phyloP scores from a whole-genome alignment of 2,797 vertebrate species.

The Acrossocheilus wenchowensis region DNA sequence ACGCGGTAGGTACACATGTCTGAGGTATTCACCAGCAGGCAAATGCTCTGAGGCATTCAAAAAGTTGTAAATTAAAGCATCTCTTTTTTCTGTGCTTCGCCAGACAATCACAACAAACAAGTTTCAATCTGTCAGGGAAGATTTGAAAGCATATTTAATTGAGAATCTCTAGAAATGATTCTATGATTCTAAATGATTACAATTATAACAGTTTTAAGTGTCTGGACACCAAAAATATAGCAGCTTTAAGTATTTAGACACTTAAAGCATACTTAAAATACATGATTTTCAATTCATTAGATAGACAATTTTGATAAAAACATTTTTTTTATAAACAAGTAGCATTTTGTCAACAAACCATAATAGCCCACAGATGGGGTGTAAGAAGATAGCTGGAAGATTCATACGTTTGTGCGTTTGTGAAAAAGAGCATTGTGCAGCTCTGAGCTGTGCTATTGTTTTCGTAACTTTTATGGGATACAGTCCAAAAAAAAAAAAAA shows the following conservation, averaged over 20 bases:
- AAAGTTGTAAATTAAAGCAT: conserved; percentile 19
- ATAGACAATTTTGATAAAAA: not conserved
- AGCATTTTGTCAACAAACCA: conserved; percentile 40
- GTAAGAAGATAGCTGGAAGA: conserved; percentile 66
- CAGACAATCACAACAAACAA: not conserved
- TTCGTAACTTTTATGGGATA: conserved; percentile 55
- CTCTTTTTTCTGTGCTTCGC: not conserved
- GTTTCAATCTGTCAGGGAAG: not conserved
- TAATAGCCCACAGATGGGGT: conserved; percentile 64
- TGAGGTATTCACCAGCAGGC: conserved; percentile 14
- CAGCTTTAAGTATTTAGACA: not conserved
- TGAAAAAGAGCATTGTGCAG: conserved; percentile 68
- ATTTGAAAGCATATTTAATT: not conserved
- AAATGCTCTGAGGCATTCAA: not conserved
- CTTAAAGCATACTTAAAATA: not conserved
- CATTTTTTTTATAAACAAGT: not conserved
- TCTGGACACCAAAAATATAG: not conserved
- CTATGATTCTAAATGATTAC: not conserved
- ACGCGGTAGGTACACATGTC: conserved; percentile 6
- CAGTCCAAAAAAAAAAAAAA: conserved; percentile 48
- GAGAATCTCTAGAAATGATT: not conserved
- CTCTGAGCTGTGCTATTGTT: conserved; percentile 78
- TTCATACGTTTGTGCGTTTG: not conserved
- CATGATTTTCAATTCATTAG: not conserved
- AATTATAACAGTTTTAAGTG: not conserved